Evolutionary conservation across 2,888 invertebrate genomes (phyloP).

Genomic region (Drosophila tripunctata): DNA sequence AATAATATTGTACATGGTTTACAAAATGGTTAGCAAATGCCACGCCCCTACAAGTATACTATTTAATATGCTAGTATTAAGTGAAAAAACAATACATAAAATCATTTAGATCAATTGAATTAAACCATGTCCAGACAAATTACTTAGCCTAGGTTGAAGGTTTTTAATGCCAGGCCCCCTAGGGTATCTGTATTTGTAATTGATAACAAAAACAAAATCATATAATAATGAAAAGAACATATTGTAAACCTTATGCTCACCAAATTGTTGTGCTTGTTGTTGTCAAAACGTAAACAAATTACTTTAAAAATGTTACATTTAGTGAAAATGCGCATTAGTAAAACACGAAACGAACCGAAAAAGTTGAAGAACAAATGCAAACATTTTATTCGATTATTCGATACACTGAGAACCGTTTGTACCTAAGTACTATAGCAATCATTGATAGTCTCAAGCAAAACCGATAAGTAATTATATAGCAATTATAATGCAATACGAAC

Average conservation of each 20-base stretch:
- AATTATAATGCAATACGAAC: slow-evolving; percentile 36
- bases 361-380: neutral
- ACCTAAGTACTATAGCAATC: slow-evolving; percentile 62
- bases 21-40: slow-evolving; percentile 30
- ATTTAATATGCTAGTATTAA: slow-evolving; percentile 27
- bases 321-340: slow-evolving; percentile 42
- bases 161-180: slow-evolving; percentile 36
- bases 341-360: neutral
- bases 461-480: slow-evolving; percentile 25
- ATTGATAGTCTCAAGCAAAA: slow-evolving; percentile 34
- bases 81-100: slow-evolving; percentile 17
- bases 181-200: slow-evolving; percentile 19
- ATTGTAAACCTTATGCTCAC: slow-evolving; percentile 80
- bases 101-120: slow-evolving; percentile 16
- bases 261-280: slow-evolving; percentile 78
- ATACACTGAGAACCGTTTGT: slow-evolving; percentile 51
- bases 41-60: slow-evolving; percentile 30
- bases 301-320: slow-evolving; percentile 56
- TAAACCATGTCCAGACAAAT: slow-evolving; percentile 65
- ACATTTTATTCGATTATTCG: slow-evolving; percentile 28
- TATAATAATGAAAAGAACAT: slow-evolving; percentile 7
- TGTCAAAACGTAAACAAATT: slow-evolving; percentile 52
- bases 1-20: slow-evolving; percentile 40
- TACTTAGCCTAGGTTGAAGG: slow-evolving; percentile 62
- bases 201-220: slow-evolving; percentile 12